Evolutionary conservation across 2,888 invertebrate genomes (phyloP), one percentile per base, ranked within the genome.

Genomic region (Endotricha flammealis): DNA sequence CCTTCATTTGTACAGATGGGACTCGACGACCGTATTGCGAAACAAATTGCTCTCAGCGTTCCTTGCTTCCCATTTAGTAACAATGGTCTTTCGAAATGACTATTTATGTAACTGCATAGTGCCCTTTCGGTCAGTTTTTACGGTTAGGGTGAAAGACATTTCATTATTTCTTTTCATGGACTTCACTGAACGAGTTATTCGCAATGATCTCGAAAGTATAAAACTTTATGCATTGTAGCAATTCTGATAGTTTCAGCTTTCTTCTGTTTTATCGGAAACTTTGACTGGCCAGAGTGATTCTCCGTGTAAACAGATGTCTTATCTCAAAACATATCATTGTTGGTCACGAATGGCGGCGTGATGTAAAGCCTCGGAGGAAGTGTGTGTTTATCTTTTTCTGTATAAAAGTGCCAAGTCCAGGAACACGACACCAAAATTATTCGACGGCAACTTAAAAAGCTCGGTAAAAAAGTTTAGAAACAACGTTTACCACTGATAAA

Each of bases 1-100:
- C 80, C 75, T 75, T 77, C 80, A 76, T 82, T 81, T 79, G 73
- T 68, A 63, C 71, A 70, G 72, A 81, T 79, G 75, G 72, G 71
- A 55, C 67, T 58, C 62, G 62, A 60, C 64, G 72, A 67, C 73
- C 74, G 71, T 76, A 78, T 80, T 80, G 68, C 73, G 60, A 68
- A 75, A 71, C 71, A 72, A 81, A 81, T 78, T 73, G 64, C 68
- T 66, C 64, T 55, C 57, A 50, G 57, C 59, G 60, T 51, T 64
- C 61, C 61, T 67, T 62, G 57, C 64, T 63, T 63, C 51, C 60
- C 60, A 57, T 56, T 64, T 57, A 67, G 58, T 54, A 45, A 57
- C 55, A 53, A 47, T 48, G 50, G 42, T 53, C 50, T 42, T 39
- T 32, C 35, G 24, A 36, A 39, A 39, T 41, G 37, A 37, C 41